Percentiles rank a stretch among this genome's conserved stretches.
These are phyloP conservation scores for Uloborus plumipes DNA, from an alignment of 2,888 invertebrate species.

Conservation along the genomic window DNA sequence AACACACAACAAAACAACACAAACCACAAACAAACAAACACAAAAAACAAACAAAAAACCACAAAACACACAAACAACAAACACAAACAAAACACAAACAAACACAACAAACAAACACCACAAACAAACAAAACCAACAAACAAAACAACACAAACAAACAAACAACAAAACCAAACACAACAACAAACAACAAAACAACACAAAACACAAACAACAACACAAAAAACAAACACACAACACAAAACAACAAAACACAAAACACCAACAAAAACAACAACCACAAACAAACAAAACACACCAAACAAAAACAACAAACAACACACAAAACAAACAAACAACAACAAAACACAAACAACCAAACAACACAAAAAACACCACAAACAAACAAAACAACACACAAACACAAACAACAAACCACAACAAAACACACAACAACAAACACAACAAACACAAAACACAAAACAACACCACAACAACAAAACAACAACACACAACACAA, in stretches of 20 bases:
- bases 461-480: background rate
- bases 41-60: background rate
- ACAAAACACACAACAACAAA: background rate
- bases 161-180: background rate
- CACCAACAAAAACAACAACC: background rate
- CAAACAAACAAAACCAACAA: background rate
- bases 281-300: background rate
- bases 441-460: background rate
- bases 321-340: background rate
- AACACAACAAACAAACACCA: background rate
- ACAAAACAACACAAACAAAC: background rate
- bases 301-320: background rate
- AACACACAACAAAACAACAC: background rate
- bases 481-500: background rate
- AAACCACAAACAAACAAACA: background rate
- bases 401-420: background rate
- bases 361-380: background rate
- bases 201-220: background rate
- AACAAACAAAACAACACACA: background rate
- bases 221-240: background rate
- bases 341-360: background rate
- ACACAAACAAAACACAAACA: background rate
- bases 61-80: background rate
- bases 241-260: background rate
- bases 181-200: background rate